Percentiles rank a stretch among this genome's conserved stretches.
These are phyloP conservation scores for Brevimyrus niger DNA, from an alignment of 2,113 vertebrate species.

Conservation along the genomic window DNA sequence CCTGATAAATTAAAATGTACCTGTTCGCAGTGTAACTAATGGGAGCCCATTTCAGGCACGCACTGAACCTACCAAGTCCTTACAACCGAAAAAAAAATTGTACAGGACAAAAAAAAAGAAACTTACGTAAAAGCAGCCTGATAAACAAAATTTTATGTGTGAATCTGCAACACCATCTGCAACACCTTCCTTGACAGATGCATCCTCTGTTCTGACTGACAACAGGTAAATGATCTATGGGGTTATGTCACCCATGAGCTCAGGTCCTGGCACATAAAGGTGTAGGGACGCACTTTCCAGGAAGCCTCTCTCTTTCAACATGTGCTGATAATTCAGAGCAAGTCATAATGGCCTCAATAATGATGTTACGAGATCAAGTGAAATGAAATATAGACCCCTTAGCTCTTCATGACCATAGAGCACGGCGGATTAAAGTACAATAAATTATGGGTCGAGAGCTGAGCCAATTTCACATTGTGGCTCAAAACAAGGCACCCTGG, in stretches of 20 bases:
- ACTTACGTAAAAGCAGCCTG: neutral
- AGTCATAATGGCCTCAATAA: slow-evolving; percentile 13
- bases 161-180: neutral
- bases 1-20: neutral
- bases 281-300: neutral
- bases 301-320: slow-evolving; percentile 1
- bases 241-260: neutral
- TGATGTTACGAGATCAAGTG: slow-evolving; percentile 9
- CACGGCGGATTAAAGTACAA: neutral
- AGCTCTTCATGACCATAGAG: neutral
- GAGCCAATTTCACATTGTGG: neutral
- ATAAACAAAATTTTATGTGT: neutral
- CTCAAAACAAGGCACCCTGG: neutral
- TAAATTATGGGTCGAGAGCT: slow-evolving; percentile 1
- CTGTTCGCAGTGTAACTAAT: neutral
- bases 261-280: neutral
- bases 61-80: neutral
- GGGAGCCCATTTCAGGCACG: neutral
- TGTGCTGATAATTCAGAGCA: slow-evolving; percentile 12
- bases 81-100: neutral
- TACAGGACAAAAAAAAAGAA: neutral
- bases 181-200: neutral
- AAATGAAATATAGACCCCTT: neutral
- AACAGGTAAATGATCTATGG: neutral
- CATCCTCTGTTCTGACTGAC: neutral